Evolutionary conservation across 2,113 vertebrate genomes (phyloP), one percentile per base, ranked within the genome.

Genomic region (Puntigrus tetrazona): DNA sequence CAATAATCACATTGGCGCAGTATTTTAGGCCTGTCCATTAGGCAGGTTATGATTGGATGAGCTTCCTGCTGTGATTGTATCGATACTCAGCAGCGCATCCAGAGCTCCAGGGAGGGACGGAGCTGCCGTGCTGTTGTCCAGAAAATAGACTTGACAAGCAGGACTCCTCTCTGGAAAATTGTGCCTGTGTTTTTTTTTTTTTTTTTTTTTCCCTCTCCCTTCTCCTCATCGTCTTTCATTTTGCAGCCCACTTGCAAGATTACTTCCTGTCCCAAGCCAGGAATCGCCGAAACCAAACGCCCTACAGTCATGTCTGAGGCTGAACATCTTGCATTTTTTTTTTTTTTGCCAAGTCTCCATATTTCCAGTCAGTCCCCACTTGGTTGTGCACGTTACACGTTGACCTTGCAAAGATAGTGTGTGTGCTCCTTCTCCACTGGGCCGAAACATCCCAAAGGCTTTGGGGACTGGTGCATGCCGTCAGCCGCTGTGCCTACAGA

Each of bases 331-430:
- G 47, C 25, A 38, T 47, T 52, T 18, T 52, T 52, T n/a, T n/a
- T n/a, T n/a, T 43, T 52, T n/a, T 59, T 79, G 22, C 41, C 82
- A 25, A 65, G 83, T 83, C 65, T 78, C 76, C 36, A 14, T 72
- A 81, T 85, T 78, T 85, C 79, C 18, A 69, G 77, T 78, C 31
- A 41, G 72, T 69, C 55, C n/a, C 55, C 29, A 45, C 20, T 55
- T 79, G 76, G 50, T 82, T 57, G 27, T 47, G 73, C 77, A 61
- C 20, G 31, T 81, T 75, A 38, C n/a, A n/a, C 34, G n/a, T 41
- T 78, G 67, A 83, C 80, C 83, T 83, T 88, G 83, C 83, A 55
- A 43, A 81, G 83, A 85, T n/a, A n/a, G n/a, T 76, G 70, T 80
- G 79, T 36, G 59, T 43, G 38, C 1, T 59, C 31, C 52, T 84